These are phyloP conservation scores for Polydrusus pterygomalis DNA, from an alignment of 2,888 invertebrate species.

Conservation along the genomic window DNA sequence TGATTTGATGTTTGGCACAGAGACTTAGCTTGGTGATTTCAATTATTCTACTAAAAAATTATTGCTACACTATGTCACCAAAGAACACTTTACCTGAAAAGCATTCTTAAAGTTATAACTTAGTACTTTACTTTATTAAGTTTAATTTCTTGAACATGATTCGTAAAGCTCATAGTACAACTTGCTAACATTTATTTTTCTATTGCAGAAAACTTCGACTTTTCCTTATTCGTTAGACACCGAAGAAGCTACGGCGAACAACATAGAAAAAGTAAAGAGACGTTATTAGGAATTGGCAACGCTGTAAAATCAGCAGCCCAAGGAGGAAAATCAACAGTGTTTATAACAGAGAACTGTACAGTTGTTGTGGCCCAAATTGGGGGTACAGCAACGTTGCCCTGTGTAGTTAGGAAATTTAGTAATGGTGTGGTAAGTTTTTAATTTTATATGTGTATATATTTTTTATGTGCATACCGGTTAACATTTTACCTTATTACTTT, in stretches of 20 bases:
- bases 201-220: constrained; percentile 53
- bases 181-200: not conserved
- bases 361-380: constrained; percentile 74
- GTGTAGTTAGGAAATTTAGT: constrained; percentile 73
- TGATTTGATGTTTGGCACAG: too few relatives aligned
- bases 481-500: too few relatives aligned
- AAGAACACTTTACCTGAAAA: too few relatives aligned
- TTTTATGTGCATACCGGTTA: too few relatives aligned
- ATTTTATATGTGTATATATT: not conserved
- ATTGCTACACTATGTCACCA: too few relatives aligned
- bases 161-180: not conserved
- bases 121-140: too few relatives aligned
- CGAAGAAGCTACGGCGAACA: constrained; percentile 67
- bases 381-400: constrained; percentile 74
- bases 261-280: constrained; percentile 64
- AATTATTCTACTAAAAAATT: too few relatives aligned
- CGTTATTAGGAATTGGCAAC: constrained; percentile 59
- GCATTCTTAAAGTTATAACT: too few relatives aligned
- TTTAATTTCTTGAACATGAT: not conserved
- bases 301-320: constrained; percentile 57
- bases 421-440: constrained; percentile 72
- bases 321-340: constrained; percentile 64
- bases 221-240: constrained; percentile 57
- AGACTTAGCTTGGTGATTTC: too few relatives aligned
- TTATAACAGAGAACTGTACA: constrained; percentile 74